These are phyloP conservation scores for Nowickia ferox DNA, from an alignment of 2,888 invertebrate species.

Conservation along the genomic window DNA sequence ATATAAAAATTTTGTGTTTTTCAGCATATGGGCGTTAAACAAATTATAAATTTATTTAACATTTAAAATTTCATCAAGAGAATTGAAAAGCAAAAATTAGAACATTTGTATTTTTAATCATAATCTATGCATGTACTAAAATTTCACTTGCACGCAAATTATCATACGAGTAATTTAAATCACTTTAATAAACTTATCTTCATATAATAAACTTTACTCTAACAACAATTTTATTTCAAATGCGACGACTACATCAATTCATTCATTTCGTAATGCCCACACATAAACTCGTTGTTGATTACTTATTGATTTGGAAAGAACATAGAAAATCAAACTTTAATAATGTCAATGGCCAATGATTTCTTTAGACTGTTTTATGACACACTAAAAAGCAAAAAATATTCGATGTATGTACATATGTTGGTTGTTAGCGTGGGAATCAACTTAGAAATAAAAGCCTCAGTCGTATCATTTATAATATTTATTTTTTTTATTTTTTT, in stretches of 20 bases:
- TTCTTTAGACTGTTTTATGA: not conserved
- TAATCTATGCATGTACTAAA: too few species aligned
- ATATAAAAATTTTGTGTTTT: too few species aligned
- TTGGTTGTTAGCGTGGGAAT: slow-evolving; percentile 52
- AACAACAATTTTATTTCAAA: not conserved
- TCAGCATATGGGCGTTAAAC: too few species aligned
- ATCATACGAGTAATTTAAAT: too few species aligned
- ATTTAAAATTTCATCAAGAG: too few species aligned
- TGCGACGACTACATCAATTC: not conserved
- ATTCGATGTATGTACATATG: not conserved
- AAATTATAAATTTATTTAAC: too few species aligned
- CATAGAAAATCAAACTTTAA: slow-evolving; percentile 7
- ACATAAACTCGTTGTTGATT: slow-evolving; percentile 2
- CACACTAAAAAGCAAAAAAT: not conserved
- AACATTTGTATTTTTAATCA: too few species aligned
- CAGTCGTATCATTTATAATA: slow-evolving; percentile 31
- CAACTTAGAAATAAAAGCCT: slow-evolving; percentile 14
- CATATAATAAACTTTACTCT: not conserved
- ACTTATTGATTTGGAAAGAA: slow-evolving; percentile 18
- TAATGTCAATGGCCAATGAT: slow-evolving; percentile 58
- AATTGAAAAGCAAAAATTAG: too few species aligned
- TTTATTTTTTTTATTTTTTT: too few species aligned
- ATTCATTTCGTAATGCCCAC: slow-evolving; percentile 21
- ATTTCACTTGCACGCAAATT: too few species aligned
- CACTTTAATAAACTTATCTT: not conserved